Percentiles rank a stretch among this genome's conserved stretches.
phyloP scores from a whole-genome alignment of 2,113 vertebrate genomes.

The Columbina picui region DNA sequence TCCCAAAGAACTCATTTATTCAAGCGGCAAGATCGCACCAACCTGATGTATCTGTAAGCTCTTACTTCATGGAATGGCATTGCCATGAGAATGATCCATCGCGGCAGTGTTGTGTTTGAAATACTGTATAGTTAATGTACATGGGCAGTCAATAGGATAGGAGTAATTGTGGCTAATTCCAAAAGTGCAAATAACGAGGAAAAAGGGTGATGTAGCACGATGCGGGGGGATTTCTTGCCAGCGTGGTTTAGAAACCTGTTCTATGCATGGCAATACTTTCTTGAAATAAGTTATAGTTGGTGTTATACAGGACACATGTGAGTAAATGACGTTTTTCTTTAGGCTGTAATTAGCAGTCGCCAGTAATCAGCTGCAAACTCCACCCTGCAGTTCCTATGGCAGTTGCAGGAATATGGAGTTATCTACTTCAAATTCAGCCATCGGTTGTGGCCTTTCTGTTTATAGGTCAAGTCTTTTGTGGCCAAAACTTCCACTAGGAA shows the following conservation, averaged over 20 bases:
- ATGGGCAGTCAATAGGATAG: neutral
- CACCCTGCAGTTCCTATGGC: neutral
- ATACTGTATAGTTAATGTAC: neutral
- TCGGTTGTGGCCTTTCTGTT: constrained; percentile 30
- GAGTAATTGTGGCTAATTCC: neutral
- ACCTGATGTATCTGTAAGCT: neutral
- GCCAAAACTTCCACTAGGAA: constrained; percentile 46
- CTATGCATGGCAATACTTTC: neutral
- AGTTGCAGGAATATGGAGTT: neutral
- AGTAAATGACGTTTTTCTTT: neutral
- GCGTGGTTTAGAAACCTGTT: neutral
- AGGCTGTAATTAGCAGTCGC: neutral
- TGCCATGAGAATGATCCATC: neutral
- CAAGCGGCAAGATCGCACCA: neutral
- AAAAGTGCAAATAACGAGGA: neutral
- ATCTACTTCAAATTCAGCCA: constrained; percentile 27
- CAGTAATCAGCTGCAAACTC: neutral
- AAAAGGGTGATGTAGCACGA: neutral
- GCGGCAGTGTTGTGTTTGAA: neutral
- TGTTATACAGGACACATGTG: neutral
- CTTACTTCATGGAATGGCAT: neutral
- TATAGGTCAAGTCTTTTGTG: constrained; percentile 53
- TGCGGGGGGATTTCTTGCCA: neutral
- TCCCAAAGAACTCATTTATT: neutral
- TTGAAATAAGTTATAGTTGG: neutral